Evolutionary conservation across 2,113 vertebrate genomes (phyloP).

Genomic region (Empidonax traillii): DNA sequence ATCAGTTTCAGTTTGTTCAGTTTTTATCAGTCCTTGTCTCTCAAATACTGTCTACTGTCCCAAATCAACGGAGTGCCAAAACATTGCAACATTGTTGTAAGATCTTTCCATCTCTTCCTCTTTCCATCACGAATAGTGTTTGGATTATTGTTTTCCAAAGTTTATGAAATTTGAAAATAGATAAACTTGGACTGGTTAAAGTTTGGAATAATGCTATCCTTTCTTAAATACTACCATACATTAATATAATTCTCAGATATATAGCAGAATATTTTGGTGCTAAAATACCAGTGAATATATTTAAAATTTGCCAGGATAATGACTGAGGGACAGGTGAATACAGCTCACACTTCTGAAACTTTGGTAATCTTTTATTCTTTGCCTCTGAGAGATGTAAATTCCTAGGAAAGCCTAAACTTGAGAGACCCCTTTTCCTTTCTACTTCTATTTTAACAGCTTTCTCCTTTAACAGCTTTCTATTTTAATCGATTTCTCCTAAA

Average conservation of each 20-base stretch:
- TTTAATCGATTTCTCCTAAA: background rate
- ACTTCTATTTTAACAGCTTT: background rate
- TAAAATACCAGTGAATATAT: background rate
- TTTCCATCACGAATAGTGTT: background rate
- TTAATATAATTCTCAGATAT: background rate
- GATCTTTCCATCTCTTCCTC: background rate
- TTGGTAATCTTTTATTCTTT: background rate
- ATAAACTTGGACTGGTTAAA: background rate
- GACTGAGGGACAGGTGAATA: background rate
- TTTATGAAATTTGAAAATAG: background rate
- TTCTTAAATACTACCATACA: background rate
- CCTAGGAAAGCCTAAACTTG: background rate
- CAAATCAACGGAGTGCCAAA: background rate
- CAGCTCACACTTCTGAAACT: background rate
- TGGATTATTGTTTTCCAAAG: background rate
- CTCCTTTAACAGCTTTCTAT: background rate
- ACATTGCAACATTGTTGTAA: fast-evolving
- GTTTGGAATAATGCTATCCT: background rate
- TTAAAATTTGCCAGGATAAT: background rate
- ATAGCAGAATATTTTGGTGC: background rate
- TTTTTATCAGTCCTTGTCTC: background rate
- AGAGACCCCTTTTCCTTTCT: background rate
- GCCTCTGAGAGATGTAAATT: background rate
- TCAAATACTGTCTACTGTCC: background rate
- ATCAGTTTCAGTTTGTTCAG: background rate